Evolutionary conservation across 2,113 vertebrate genomes (phyloP), one percentile per base, ranked within the genome.

Genomic region (Australoheros scitulus): DNA sequence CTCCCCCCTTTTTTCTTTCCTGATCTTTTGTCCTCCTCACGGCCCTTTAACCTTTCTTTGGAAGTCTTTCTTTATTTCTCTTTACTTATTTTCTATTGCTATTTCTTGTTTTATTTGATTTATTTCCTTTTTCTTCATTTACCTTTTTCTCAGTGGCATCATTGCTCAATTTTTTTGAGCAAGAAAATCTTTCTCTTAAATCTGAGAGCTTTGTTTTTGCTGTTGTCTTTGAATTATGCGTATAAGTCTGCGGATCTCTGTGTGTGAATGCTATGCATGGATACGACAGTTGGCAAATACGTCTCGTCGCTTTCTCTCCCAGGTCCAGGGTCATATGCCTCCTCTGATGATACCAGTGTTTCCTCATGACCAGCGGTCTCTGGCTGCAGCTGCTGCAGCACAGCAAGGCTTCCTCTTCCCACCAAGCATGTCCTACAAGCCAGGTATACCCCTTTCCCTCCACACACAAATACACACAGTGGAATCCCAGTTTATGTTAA

Each of bases 311-410:
- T 57, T 64, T 34, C 15, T 61, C 65, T 58, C 93, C 95, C 96
- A 99, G 98, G 97, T 98, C 94, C 98, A 99, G 96, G 97, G 98
- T 96, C 98, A 98, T 96, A 98, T 99, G 97, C 96, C 97, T 96
- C 98, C 97, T 87, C 96, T 99, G 94, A 99, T 99, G 97, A 99
- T 99, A 97, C 98, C 98, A 84, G 97, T 99, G 95, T 98, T 99
- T 95, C 97, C 98, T 95, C 97, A 98, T 89, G 97, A 99, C 96
- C 98, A 99, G 97, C 96, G 97, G 85, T 97, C 98, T 52, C 93
- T 99, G 96, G 98, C 97, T 89, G 97, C 97, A 14, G 97, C 97
- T 38, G 97, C 97, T 74, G 97, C 97, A 20, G 97, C 97, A 75
- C 98, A 99, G 91, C 98, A 98, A 91, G 97, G 97, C 91, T 98